Evolutionary conservation across 2,888 invertebrate species (phyloP).

Genomic region (Frankliniella intonsa): DNA sequence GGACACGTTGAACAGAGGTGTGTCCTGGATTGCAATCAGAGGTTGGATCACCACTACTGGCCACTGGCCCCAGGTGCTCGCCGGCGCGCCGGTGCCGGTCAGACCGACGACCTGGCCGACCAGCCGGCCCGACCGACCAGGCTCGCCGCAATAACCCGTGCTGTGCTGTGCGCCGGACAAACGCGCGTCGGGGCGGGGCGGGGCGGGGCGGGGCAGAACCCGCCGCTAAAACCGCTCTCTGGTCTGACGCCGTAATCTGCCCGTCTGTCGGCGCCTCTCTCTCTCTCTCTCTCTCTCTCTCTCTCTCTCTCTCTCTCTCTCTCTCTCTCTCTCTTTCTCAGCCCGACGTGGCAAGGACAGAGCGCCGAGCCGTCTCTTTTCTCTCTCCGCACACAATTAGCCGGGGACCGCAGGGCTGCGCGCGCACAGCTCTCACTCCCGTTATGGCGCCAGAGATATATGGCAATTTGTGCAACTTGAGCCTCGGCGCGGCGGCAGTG

Average conservation of each 20-base stretch:
- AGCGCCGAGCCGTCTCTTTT: not conserved
- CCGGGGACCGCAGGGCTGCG: not conserved
- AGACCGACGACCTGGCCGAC: too few relatives aligned
- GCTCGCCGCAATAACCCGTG: too few relatives aligned
- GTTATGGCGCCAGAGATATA: constrained; percentile 17
- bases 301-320: not conserved
- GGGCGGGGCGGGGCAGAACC: too few relatives aligned
- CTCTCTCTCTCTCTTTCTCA: not conserved
- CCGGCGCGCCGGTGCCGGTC: too few relatives aligned
- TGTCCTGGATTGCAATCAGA: too few relatives aligned
- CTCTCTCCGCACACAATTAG: constrained; percentile 7
- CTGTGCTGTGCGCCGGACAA: too few relatives aligned
- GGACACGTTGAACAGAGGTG: too few relatives aligned
- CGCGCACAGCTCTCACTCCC: not conserved
- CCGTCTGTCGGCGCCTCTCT: not conserved
- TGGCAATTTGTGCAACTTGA: constrained; percentile 24
- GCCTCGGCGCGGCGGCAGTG: not conserved
- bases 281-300: constrained; percentile 3
- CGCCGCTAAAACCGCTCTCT: too few relatives aligned
- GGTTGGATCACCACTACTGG: too few relatives aligned
- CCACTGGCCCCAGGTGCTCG: too few relatives aligned
- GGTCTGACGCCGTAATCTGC: not conserved
- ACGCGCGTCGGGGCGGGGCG: too few relatives aligned
- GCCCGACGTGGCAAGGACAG: not conserved
- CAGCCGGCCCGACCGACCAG: too few relatives aligned